Evolutionary conservation across 1,140 invertebrate species (phyloP), one percentile per base, ranked within the genome.

Genomic region (Anoplolepis gracilipes): DNA sequence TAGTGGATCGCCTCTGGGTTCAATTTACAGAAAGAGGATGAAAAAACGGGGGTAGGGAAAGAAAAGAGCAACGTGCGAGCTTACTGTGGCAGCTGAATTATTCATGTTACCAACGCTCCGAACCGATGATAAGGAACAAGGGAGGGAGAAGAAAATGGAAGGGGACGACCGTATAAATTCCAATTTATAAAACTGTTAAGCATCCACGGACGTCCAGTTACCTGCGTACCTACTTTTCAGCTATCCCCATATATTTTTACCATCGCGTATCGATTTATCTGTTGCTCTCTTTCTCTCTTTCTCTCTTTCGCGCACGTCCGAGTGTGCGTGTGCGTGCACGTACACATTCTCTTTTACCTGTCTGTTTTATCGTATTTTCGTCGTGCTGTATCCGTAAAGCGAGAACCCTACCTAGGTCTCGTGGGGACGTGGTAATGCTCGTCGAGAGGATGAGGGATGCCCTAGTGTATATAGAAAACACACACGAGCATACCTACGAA

Each of bases 131-230:
- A 88, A 92, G 86, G 88, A 86, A 46, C 61, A 36, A 73, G 86
- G 78, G 42, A 65, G 85, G 73, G 65, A 82, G 73, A 28, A 46
- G 55, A 19, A 73, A 57, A 62, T 16, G 79, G 72, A 73, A 76
- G 79, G 72, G 53, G 57, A 30, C 22, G 55, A 87, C 82, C 90
- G 88, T 92, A 42, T 42, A 92, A 91, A 92, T 92, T 92, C 88
- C 90, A 92, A 92, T 92, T 92, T 92, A 91, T 91, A 89, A 91
- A 92, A 92, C 91, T 92, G 90, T 92, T 92, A 92, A 92, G 85
- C 89, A 86, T 28, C 39, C 65, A 49, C 19, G 81, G 25, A 78
- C 53, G 88, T 87, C 75, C 82, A 90, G 65, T 88, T 88, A 87
- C 65, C 67, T 62, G 61, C 65, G 57, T 65, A 81, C 76, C 85